Evolutionary conservation across 2,113 vertebrate genomes (phyloP), one percentile per base, ranked within the genome.

Genomic region (Myiagra hebetior): DNA sequence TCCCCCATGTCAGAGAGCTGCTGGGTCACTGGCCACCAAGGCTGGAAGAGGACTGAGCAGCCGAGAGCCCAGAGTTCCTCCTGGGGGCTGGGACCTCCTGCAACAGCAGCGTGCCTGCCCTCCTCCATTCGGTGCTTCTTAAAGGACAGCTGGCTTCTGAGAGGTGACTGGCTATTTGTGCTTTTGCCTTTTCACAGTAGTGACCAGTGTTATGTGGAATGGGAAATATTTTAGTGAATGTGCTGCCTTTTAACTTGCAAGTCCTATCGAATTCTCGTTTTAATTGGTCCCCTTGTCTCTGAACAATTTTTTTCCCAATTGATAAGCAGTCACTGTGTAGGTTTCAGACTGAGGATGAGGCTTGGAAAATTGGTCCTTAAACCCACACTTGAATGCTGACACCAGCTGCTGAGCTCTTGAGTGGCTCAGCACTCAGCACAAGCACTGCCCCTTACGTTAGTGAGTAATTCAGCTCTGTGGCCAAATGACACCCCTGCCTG

Each of bases 51-150:
- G n/a, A n/a, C 16, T 22, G 28, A 79, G 75, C 30, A 31, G 56
- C 49, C 49, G 63, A 83, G 59, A 72, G 11, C 7, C 2, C 1
- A 0, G 23, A 12, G 17, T 14, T 49, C 11, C 4, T 46, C 14
- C 13, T 18, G 7, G 4, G 19, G 46, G 9, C 7, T 23, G 21
- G 3, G 6, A 4, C 2, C 17, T 57, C 15, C 33, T 46, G 22
- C 4, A 42, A 15, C 20, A 49, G 9, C 3, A 22, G 60, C 47
- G 24, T 4, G 2, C n/a, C 31, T 41, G 4, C 4, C 26, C 21
- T 27, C 8, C 20, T 50, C 15, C 22, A 2, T 7, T 0, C 0
- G 1, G 15, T 0, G 0, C 4, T 1, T 55, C 39, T 23, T 1
- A 19, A 83, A 62, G 67, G 44, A 68, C 5, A 22, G 28, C 16